Percentiles rank a stretch among this genome's conserved stretches.
These are phyloP conservation scores for Hemicentrotus pulcherrimus DNA, from an alignment of 35 echinoderm and acorn worm genomes.

Conservation along the genomic window DNA sequence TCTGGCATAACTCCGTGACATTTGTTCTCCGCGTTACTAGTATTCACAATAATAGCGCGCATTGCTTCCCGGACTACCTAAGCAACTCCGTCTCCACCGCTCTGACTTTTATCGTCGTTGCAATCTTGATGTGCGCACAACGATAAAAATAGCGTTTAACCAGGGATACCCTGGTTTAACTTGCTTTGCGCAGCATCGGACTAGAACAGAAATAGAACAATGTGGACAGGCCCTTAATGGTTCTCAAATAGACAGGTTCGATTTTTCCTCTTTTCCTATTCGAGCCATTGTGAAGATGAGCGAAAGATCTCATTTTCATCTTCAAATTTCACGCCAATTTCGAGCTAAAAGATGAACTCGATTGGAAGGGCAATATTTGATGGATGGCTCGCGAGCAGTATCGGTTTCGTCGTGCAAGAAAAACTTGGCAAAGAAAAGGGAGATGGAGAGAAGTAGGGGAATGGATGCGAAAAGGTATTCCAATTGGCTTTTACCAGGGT, in stretches of 20 bases:
- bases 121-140: background rate
- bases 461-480: background rate
- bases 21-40: background rate
- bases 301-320: slow-evolving; percentile 1
- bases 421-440: background rate
- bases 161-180: no score
- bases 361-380: background rate
- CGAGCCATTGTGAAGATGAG: slow-evolving; percentile 15
- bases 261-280: background rate
- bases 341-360: background rate
- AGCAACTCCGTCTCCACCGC: background rate
- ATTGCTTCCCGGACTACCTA: background rate
- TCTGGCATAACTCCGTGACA: background rate
- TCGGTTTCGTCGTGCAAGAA: background rate
- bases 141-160: background rate
- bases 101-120: background rate
- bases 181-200: background rate
- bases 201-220: background rate
- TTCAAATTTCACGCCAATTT: background rate
- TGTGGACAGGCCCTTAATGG: background rate
- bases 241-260: background rate
- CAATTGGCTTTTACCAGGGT: background rate
- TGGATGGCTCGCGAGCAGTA: background rate
- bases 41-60: background rate
- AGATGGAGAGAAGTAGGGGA: background rate